Conservation (phyloP, 2,797 vertebrate species). For the Coccyzus lansbergi region DNA sequence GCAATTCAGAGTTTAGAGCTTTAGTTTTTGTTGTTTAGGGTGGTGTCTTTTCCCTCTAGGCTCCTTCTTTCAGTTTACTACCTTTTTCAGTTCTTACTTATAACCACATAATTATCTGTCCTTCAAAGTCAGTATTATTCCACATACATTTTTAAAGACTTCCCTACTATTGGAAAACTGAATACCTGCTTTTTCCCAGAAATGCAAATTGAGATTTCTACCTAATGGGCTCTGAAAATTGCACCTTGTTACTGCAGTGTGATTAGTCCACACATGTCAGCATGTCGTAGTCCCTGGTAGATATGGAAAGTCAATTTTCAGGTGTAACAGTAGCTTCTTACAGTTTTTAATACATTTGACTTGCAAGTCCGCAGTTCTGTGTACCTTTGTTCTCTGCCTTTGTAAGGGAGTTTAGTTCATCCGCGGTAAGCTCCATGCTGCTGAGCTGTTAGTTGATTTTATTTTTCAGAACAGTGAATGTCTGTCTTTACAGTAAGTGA, state of each 20-base stretch:
- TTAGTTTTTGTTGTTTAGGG: not conserved
- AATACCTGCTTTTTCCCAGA: not conserved
- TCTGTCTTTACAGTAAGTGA: too few species aligned
- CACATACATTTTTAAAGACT: not conserved
- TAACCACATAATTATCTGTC: not conserved
- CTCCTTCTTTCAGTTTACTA: not conserved
- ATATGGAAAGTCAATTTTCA: not conserved
- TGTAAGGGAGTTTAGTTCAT: not conserved
- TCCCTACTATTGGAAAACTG: not conserved
- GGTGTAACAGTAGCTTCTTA: not conserved
- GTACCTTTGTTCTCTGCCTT: not conserved
- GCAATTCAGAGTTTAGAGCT: not conserved
- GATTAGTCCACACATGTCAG: not conserved
- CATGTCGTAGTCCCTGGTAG: not conserved
- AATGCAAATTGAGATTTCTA: not conserved
- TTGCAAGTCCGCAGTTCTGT: not conserved
- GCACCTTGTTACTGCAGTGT: not conserved
- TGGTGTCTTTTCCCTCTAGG: rapidly evolving
- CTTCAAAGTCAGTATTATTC: not conserved
- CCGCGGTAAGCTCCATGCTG: not conserved
- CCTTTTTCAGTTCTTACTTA: not conserved
- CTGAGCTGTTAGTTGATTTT: not conserved
- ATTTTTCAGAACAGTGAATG: not conserved
- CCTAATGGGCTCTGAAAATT: not conserved
- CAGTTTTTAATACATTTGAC: not conserved